Conservation (phyloP, 2,888 invertebrate genomes). For the Athalia cordata region DNA sequence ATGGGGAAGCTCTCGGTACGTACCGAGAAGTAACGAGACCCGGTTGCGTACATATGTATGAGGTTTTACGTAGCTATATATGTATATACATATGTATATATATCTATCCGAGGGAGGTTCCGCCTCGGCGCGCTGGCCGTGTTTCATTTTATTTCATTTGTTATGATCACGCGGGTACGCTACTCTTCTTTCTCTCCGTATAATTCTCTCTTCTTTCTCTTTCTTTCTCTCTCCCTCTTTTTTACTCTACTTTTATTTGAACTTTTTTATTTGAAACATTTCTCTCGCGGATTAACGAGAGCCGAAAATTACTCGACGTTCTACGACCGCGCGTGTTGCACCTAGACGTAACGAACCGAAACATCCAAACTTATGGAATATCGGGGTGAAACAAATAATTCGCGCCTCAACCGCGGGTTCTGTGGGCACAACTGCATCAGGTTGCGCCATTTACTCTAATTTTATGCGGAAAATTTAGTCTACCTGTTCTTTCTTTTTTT, state of each 20-base stretch:
- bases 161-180: conserved; percentile 15
- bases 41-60: conserved; percentile 66
- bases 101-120: conserved; percentile 56
- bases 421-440: neutral
- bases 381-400: conserved; percentile 25
- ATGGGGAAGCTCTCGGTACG: neutral
- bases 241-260: too few species aligned
- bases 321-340: conserved; percentile 21
- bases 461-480: neutral
- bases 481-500: too few species aligned
- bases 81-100: too few species aligned
- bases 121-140: conserved; percentile 49
- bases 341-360: conserved; percentile 34
- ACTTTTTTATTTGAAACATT: conserved; percentile 26
- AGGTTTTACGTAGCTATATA: conserved; percentile 56
- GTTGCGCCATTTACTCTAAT: neutral
- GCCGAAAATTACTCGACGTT: conserved; percentile 35
- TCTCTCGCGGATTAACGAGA: conserved; percentile 37
- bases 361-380: conserved; percentile 40
- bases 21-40: neutral
- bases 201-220: too few species aligned
- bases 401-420: neutral
- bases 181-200: too few species aligned
- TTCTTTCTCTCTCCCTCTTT: neutral
- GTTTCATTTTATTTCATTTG: conserved; percentile 48